Evolutionary conservation across 2,113 vertebrate genomes (phyloP), one percentile per base, ranked within the genome.

Genomic region (Numida meleagris): DNA sequence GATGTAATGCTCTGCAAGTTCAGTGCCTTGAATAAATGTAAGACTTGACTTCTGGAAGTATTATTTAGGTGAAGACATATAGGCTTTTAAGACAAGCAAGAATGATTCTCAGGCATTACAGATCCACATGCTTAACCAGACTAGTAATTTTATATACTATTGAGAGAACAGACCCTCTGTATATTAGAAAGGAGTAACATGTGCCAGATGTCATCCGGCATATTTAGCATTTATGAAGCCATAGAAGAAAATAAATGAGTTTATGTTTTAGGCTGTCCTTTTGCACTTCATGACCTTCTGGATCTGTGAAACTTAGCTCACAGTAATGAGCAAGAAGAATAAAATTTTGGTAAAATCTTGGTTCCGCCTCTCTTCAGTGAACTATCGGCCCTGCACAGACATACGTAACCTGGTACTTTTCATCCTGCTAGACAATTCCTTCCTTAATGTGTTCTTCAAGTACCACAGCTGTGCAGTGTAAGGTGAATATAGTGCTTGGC

Each of bases 211-310:
- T 84, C 92, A 87, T 87, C 21, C 55, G 61, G 29, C 14, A 89
- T 74, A 50, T 68, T 86, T 73, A 45, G 27, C 81, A 40, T 86
- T 91, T 92, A 90, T 67, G 67, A 51, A 70, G 33, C 36, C 59
- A 25, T 73, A 92, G 68, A 91, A 21, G 46, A 92, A 92, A 68
- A 92, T 63, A 94, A 87, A 82, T 20, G 27, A 92, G 66, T 50
- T 87, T 93, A 70, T 91, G 48, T 95, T 95, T 89, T 84, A 84
- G 51, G 17, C 42, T 87, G 21, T 89, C 46, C 75, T 34, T 89
- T 79, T 42, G 51, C 48, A 67, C 31, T 94, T 87, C n/a, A 40
- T 82, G 38, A 80, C 45, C 38, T 88, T 58, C 31, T 86, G 76
- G 29, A 73, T 88, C 68, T 55, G 24, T 79, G 79, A 89, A 93